Evolutionary conservation across 2,113 vertebrate species (phyloP).

Genomic region (Ammodytes dubius): DNA sequence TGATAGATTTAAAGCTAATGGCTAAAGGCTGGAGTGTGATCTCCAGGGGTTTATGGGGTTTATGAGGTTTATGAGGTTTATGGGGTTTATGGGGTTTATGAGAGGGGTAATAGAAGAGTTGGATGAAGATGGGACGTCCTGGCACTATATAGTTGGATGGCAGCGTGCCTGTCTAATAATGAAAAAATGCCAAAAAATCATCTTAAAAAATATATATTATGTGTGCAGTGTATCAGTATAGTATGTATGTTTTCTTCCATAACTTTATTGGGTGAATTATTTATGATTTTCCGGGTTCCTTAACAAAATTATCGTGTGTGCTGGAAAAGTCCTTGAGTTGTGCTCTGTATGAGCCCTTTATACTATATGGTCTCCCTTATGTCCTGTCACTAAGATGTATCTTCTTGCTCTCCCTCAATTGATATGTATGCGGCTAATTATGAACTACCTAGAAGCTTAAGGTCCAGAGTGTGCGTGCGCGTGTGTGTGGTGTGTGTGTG

Average conservation of each 20-base stretch:
- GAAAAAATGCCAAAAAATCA: no score
- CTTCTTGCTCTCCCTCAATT: not conserved
- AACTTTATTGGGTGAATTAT: no score
- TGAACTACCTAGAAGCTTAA: not conserved
- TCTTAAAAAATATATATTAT: no score
- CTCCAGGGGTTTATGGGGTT: constrained; percentile 55
- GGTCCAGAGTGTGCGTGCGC: no score
- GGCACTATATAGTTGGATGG: constrained; percentile 8
- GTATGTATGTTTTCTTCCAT: no score
- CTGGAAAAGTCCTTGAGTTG: no score
- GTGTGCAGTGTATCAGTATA: no score
- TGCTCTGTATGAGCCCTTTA: no score
- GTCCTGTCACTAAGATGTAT: constrained; percentile 8
- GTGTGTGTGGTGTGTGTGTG: no score
- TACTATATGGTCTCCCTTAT: not conserved
- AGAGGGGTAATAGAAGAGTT: constrained; percentile 57
- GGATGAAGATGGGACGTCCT: constrained; percentile 28
- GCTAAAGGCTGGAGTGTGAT: constrained; percentile 59
- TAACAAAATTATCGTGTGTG: no score
- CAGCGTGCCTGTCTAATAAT: constrained; percentile 10
- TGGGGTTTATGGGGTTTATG: constrained; percentile 31
- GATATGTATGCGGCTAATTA: constrained; percentile 1
- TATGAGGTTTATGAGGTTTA: constrained; percentile 46
- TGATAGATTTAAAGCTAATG: constrained; percentile 64
- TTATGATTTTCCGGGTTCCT: no score